Evolutionary conservation across 2,797 vertebrate species (phyloP), one percentile per base, ranked within the genome.

Genomic region (Hephaestus fuliginosus): DNA sequence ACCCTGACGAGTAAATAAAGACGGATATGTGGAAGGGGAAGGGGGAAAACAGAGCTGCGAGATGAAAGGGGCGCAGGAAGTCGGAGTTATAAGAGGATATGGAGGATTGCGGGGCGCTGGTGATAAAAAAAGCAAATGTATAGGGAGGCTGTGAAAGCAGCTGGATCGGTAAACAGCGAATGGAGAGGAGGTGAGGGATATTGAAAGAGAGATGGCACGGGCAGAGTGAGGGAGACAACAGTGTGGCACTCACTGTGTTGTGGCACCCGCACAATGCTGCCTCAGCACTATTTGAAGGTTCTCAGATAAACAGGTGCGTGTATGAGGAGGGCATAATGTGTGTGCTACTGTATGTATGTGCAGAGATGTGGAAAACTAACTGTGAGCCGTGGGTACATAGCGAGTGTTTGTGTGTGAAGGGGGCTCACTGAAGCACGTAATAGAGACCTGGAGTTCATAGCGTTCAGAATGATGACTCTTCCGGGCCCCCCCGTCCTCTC

Each of bases 391-490:
- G 80, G 76, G 58, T 56, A 57, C 60, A 57, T 43, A 17, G 82
- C 83, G 81, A 84, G 73, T 60, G 70, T 81, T 49, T 80, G 63
- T 76, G 72, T 75, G 83, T 60, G 60, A 46, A 53, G 56, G 63
- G 66, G 71, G 68, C 71, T 86, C 87, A 88, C 52, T 86, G 85
- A 86, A 88, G 87, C 91, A 82, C 64, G 65, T 91, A 94, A 94
- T 91, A 84, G 89, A 91, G 84, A 91, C 88, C 87, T 48, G 60
- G 76, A 73, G 83, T 88, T 90, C 76, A 61, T 56, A 76, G 82
- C 67, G 5, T 86, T 92, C 74, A 83, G 81, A 90, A 86, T 71
- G 89, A 92, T 82, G 76, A 81, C 80, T 91, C 60, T 88, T 55
- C 74, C 39, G 20, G 22, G 25, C 25, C 57, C 33, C 33, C 70